These are phyloP conservation scores for Venustaconcha ellipsiformis DNA, from an alignment of 1,140 invertebrate species.

Conservation along the genomic window DNA sequence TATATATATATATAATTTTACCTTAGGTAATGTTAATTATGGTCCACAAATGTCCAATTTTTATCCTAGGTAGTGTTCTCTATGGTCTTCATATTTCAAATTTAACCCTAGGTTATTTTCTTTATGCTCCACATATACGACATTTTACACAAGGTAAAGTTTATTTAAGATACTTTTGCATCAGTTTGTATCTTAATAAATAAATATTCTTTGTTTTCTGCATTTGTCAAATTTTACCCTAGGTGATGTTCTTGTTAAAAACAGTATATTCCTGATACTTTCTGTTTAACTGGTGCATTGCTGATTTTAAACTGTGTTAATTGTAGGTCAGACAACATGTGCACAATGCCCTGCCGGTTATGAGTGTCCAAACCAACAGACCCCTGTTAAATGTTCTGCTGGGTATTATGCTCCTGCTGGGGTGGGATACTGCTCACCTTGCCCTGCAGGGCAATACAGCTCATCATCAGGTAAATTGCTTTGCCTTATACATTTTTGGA, in stretches of 20 bases:
- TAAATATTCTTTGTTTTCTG: not conserved
- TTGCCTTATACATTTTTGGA: not conserved
- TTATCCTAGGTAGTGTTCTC: too few relatives aligned
- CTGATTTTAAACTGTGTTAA: conserved; percentile 1
- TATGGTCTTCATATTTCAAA: not conserved
- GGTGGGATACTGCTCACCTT: conserved; percentile 47
- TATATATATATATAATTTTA: too few relatives aligned
- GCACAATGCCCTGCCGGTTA: conserved; percentile 48
- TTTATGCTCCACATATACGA: not conserved
- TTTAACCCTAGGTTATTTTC: not conserved
- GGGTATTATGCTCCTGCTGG: conserved; percentile 45
- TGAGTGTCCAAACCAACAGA: conserved; percentile 37
- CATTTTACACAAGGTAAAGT: not conserved
- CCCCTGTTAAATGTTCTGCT: conserved; percentile 33
- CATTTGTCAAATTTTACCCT: not conserved
- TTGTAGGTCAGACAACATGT: conserved; percentile 48
- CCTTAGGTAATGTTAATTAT: too few relatives aligned
- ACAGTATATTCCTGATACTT: not conserved
- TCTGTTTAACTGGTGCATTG: not conserved
- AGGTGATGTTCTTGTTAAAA: too few relatives aligned
- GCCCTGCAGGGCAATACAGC: conserved; percentile 49
- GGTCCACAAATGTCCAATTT: too few relatives aligned
- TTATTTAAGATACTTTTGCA: too few relatives aligned
- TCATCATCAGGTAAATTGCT: conserved; percentile 37
- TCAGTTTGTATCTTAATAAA: not conserved